Evolutionary conservation across 2,888 invertebrate genomes (phyloP), one percentile per base, ranked within the genome.

Genomic region (Coremacera marginata): DNA sequence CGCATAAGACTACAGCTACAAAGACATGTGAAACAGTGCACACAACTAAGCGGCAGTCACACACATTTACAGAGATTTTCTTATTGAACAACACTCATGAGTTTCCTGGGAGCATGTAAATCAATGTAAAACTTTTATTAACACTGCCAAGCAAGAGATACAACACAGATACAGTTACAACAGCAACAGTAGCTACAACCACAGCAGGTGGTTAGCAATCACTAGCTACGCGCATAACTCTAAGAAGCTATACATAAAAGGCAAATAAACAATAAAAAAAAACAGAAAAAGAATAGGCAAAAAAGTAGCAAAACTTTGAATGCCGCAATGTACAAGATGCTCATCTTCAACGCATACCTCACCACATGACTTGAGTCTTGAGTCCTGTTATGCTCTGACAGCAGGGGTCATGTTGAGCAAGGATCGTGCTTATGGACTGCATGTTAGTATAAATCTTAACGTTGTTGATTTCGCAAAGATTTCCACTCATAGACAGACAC

Each of bases 101-200:
- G 80, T 80, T 81, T 78, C 79, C 78, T 78, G 81, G 81, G 78
- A 79, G 78, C 77, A 78, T 82, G 81, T 82, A 82, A 82, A 82
- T 81, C 82, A 82, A 80, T 79, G 82, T 81, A 78, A 75, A 82
- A 82, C 80, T 82, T 82, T 82, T 82, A 82, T 81, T 82, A 78
- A 81, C 70, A 16, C n/a, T 14, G 70, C 55, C 14, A 27, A 63
- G 34, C 63, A 67, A n/a, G 44, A 19, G 34, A n/a, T n/a, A n/a
- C n/a, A n/a, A 8, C 11, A 25, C 68, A 22, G 68, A 19, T 37
- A 37, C 14, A 68, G 49, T 44, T 31, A 14, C 31, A 63, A 4
- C 63, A 34, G 34, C 63, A 25, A 5, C 16, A 34, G 16, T n/a
- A 14, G 27, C n/a, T 3, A 27, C 34, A n/a, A 63, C 63, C 25